phyloP scores from a whole-genome alignment of 2,888 invertebrate species.

The Iselma pallidipennis region DNA sequence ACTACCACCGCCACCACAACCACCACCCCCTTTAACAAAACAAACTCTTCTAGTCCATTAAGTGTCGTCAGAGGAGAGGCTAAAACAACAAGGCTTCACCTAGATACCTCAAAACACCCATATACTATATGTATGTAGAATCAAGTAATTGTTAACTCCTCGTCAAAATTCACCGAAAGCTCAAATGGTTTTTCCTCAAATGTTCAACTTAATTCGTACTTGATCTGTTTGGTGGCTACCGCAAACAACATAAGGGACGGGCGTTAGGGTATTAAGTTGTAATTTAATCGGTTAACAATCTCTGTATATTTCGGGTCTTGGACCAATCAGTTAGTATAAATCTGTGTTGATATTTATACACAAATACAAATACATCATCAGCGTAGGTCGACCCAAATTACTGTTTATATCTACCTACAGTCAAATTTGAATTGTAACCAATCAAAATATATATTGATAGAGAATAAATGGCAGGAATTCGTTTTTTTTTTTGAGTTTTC shows the following conservation, averaged over 20 bases:
- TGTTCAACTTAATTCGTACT: no score
- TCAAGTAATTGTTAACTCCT: neutral
- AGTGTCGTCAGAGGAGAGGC: neutral
- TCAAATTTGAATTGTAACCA: neutral
- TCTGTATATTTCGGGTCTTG: no score
- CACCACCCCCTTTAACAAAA: conserved; percentile 1
- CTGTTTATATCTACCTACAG: no score
- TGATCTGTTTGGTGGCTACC: no score
- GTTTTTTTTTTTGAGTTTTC: neutral
- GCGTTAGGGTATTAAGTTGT: neutral
- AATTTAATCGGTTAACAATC: no score
- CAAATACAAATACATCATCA: neutral
- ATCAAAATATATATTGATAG: neutral
- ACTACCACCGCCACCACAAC: conserved; percentile 4
- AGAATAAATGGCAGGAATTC: neutral
- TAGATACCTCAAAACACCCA: no score
- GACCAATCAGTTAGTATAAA: neutral
- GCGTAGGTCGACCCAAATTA: no score
- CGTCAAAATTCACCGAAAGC: neutral
- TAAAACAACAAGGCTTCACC: neutral
- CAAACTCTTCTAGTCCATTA: conserved; percentile 20
- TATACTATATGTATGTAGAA: neutral
- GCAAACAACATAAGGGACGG: no score
- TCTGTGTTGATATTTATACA: neutral
- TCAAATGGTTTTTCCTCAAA: neutral